Evolutionary conservation across 2,888 invertebrate genomes (phyloP).

Genomic region (Adelognathus sp.): DNA sequence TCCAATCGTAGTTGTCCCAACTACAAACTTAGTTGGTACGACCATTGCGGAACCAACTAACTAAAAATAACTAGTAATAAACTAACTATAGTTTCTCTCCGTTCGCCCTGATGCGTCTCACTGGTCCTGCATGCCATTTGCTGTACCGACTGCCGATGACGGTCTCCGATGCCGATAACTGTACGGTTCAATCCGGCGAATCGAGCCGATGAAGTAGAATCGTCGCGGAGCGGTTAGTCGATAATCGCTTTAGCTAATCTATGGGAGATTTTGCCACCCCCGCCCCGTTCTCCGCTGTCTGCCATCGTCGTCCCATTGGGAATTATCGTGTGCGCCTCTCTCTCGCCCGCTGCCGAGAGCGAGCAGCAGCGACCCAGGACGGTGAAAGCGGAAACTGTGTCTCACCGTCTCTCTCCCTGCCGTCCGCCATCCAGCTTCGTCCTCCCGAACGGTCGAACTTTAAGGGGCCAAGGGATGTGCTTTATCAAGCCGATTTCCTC

Average conservation of each 20-base stretch:
- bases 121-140: background rate
- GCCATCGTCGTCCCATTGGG: conserved; percentile 48
- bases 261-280: conserved; percentile 61
- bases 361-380: no score
- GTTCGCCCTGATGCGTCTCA: background rate
- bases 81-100: no score
- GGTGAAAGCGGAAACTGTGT: conserved; percentile 41
- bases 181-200: conserved; percentile 10
- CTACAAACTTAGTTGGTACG: no score
- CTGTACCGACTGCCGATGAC: background rate
- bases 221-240: conserved; percentile 59
- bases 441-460: conserved; percentile 44
- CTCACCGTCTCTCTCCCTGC: conserved; percentile 37
- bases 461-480: conserved; percentile 55
- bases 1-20: no score
- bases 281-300: conserved; percentile 50
- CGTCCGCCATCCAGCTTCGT: conserved; percentile 17
- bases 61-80: no score
- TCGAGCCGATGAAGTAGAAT: conserved; percentile 59
- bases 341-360: background rate
- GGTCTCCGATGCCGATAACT: conserved; percentile 23
- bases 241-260: conserved; percentile 64
- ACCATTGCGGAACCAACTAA: no score
- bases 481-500: conserved; percentile 60
- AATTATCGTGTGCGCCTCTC: conserved; percentile 32